These are phyloP conservation scores for Clarias macrocephalus DNA, from an alignment of 2,113 vertebrate species.

Conservation along the genomic window DNA sequence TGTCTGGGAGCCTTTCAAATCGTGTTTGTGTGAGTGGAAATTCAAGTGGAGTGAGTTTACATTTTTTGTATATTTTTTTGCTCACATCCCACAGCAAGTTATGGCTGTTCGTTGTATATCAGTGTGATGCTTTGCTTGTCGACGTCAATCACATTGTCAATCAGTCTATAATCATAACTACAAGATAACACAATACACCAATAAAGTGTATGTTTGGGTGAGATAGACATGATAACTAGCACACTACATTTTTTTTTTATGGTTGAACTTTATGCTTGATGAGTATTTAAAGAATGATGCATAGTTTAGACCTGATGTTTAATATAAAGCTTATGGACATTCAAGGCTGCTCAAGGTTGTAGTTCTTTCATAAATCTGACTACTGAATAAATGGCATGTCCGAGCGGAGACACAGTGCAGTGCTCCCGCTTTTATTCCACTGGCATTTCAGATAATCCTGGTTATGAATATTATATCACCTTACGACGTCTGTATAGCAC, in stretches of 20 bases:
- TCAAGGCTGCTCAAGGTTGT: neutral
- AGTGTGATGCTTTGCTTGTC: too few relatives aligned
- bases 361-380: neutral
- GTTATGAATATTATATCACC: neutral
- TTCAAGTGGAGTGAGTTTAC: too few relatives aligned
- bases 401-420: neutral
- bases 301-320: neutral
- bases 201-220: neutral
- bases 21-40: too few relatives aligned
- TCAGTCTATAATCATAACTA: too few relatives aligned
- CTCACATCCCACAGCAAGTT: too few relatives aligned
- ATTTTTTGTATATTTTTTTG: too few relatives aligned
- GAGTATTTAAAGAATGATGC: neutral
- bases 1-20: too few relatives aligned
- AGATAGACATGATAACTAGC: neutral
- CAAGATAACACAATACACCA: too few relatives aligned
- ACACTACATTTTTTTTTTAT: too few relatives aligned
- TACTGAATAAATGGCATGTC: neutral
- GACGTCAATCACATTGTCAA: too few relatives aligned
- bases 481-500: neutral
- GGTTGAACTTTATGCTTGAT: neutral
- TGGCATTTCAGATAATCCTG: conserved; percentile 17
- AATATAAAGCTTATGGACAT: neutral
- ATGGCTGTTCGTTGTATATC: too few relatives aligned
- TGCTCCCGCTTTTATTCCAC: neutral